Base-by-base conservation (phyloP, 1,140 invertebrate species). In the Diachasmimorpha longicaudata region DNA sequence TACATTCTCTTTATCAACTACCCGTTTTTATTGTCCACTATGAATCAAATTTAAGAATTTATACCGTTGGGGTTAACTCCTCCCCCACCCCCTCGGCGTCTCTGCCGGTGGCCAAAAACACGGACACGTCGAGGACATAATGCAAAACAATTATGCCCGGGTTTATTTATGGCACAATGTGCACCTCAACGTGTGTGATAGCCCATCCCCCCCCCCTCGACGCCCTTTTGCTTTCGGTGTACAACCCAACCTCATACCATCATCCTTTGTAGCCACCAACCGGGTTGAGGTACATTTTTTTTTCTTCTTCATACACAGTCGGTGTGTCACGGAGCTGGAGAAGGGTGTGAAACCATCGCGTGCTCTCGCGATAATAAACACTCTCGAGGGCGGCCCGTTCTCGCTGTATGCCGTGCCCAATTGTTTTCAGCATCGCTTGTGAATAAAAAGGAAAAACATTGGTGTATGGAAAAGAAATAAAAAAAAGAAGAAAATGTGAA, bases 341-440 rank as follows among this genome's bases (percentile, higher is more conserved):
- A 25, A 21, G 58, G 58, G 58, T 63, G 58, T 63, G 58, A 63
- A 63, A 63, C 58, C 58, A 63, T 63, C 58, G 58, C 58, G 58
- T 63, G 58, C 58, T 63, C 58, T 63, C 23, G 58, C 58, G 58
- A 63, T 63, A 63, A 63, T 63, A 63, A 63, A 63, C 58, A 63
- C 58, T 63, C 58, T 23, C 58, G 19, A 63, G 58, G 58, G 58
- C 58, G 58, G 58, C 58, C 48, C 14, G 23, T 63, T 63, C 23
- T 63, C 58, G 58, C 58, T 63, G 58, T 23, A 63, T 63, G 58
- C 58, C 58, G 19, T 63, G 58, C 19, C 58, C 58, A 63, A 63
- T 63, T 63, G 58, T 63, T 63, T 63, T 63, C 58, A 31, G 0
- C 58, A 25, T 63, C 58, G 58, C 58, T 63, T 23, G 39, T 42